Evolutionary conservation across 2,888 invertebrate genomes (phyloP).

Genomic region (Thumatha senex): DNA sequence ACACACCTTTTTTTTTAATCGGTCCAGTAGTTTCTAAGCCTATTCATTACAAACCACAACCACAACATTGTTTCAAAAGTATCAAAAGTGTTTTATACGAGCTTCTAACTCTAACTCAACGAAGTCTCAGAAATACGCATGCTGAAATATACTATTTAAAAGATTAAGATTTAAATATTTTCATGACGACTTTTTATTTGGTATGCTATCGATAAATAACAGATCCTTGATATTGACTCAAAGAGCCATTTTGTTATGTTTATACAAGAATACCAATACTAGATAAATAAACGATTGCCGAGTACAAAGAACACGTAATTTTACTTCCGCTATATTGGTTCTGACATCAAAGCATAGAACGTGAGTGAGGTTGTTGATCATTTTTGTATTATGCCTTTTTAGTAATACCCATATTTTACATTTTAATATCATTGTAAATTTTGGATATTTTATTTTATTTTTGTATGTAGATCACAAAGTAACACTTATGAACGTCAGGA

Average conservation of each 20-base stretch:
- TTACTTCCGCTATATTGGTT: not conserved
- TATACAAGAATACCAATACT: not conserved
- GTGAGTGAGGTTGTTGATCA: constrained; percentile 12
- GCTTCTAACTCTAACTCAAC: too few relatives aligned
- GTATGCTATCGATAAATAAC: not conserved
- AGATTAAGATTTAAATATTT: too few relatives aligned
- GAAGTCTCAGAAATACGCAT: too few relatives aligned
- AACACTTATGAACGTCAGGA: too few relatives aligned
- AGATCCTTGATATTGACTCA: not conserved
- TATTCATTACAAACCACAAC: too few relatives aligned
- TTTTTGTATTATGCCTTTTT: constrained; percentile 14
- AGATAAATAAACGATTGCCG: constrained; percentile 1
- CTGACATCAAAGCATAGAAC: constrained; percentile 15
- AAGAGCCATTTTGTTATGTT: not conserved
- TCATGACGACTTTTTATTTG: not conserved
- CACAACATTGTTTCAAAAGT: too few relatives aligned
- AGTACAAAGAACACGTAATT: constrained; percentile 9
- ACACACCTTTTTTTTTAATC: too few relatives aligned
- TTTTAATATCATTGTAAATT: constrained; percentile 14
- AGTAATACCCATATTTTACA: constrained; percentile 8
- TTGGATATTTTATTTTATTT: too few relatives aligned
- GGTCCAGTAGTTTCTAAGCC: too few relatives aligned
- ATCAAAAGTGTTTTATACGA: too few relatives aligned
- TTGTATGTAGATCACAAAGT: too few relatives aligned
- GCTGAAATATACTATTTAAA: too few relatives aligned